Evolutionary conservation across 2,888 invertebrate genomes (phyloP), one percentile per base, ranked within the genome.

Genomic region (Chymomyza procnemis): DNA sequence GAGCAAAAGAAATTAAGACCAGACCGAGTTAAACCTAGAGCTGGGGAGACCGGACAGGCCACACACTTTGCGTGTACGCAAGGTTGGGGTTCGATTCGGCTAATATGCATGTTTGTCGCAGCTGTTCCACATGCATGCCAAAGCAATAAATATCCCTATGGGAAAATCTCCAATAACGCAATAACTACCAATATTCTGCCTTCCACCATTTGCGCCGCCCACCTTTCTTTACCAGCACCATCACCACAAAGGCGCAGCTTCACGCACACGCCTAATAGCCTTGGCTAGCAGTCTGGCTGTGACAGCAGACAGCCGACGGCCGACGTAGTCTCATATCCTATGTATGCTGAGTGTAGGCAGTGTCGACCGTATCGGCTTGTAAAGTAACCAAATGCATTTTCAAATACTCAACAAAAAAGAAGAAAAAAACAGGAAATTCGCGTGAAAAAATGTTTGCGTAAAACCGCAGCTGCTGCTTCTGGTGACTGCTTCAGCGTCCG

Each of bases 91-190:
- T 22, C 2, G 22, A 22, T 48, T 18, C 67, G 73, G 76, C 79
- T 87, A 87, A 83, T 87, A 86, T 83, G 85, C 83, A 82, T 85
- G 87, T 87, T 85, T 87, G 82, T 87, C 86, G 79, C 85, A 85
- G 82, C 79, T 87, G 87, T 79, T 84, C 66, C 75, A 73, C 79
- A 85, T 75, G 86, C 84, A 85, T 87, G 79, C 80, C 79, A 82
- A 87, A 76, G 87, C 85, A 78, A 87, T 87, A 85, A 87, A 87
- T 87, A 85, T 85, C 67, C 75, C 69, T 74, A 84, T 80, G 80
- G 78, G 73, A 76, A 85, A 84, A 85, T 85, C 85, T 87, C 80
- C 77, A 85, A 87, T 87, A 87, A 85, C 85, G 82, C 84, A 84
- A 85, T 86, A 87, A 81, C 85, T 80, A 87, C 83, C 83, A 83